Base-by-base conservation (phyloP, 1,140 invertebrate species). In the Pinna nobilis region DNA sequence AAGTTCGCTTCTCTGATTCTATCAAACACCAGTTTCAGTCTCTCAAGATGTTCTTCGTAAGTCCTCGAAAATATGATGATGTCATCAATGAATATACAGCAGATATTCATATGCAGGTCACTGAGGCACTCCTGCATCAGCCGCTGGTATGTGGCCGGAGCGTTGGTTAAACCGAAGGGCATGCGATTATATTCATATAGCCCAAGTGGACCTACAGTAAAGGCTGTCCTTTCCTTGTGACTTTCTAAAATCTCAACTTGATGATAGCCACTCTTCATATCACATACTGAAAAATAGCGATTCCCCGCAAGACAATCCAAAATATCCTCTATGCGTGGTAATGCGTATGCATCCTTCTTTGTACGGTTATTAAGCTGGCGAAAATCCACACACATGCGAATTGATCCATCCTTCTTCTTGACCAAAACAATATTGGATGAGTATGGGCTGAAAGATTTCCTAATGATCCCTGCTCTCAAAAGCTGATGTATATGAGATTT, bases 211-310 rank as follows among this genome's bases (percentile, higher is more conserved):
- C 66, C 64, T 4, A 63, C 51, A 15, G 55, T 74, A 55, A 76
- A 73, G 2, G 77, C 74, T 37, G 77, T 73, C 49, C 64, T 69
- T 20, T 76, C 55, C 25, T 60, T 68, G 30, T 70, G 60, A 3
- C 47, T 49, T 67, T 68, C 70, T n/a, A 85, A 60, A 4, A 91
- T 69, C 32, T 68, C 61, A 0, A 90, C 72, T 66, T 90, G 90
- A 84, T 86, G 82, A 59, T 79, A 88, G 1, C 84, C 85, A 1
- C 28, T 37, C 15, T 55, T 57, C 37, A 37, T 25, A 39, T 53
- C 51, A 0, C 33, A 23, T 0, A 68, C 37, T 37, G 35, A 57
- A 41, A 68, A 57, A n/a, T 37, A 60, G 35, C 39, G 35, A 33
- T 60, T 60, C 11, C 35, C 57, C 25, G 57, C 33, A 18, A 60